These are phyloP conservation scores for Marisa cornuarietis DNA, from an alignment of 1,140 invertebrate genomes.

Conservation along the genomic window DNA sequence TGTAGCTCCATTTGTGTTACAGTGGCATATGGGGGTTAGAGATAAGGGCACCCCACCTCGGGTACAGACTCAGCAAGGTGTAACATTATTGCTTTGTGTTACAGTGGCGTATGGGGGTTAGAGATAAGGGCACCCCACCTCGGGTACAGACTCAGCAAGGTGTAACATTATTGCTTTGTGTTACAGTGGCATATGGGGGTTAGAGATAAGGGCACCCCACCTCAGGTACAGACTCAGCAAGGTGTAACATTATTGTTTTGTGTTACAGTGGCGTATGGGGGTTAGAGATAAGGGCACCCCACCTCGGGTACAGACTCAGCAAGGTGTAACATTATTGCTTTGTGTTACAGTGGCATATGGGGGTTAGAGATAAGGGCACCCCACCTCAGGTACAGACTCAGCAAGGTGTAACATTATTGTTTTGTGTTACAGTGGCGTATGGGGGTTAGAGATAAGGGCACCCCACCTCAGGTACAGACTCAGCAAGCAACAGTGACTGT, in stretches of 20 bases:
- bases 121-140: slow-evolving; percentile 34
- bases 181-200: slow-evolving; percentile 34
- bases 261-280: slow-evolving; percentile 30
- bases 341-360: slow-evolving; percentile 31
- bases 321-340: too few species aligned
- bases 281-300: slow-evolving; percentile 38
- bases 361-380: slow-evolving; percentile 33
- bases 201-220: slow-evolving; percentile 35
- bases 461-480: slow-evolving; percentile 11
- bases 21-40: slow-evolving; percentile 33
- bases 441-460: slow-evolving; percentile 34
- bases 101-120: slow-evolving; percentile 31
- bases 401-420: too few species aligned
- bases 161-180: too few species aligned
- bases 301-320: background rate
- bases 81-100: background rate
- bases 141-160: background rate
- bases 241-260: too few species aligned
- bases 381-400: slow-evolving; percentile 12
- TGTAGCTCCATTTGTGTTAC: background rate
- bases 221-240: background rate
- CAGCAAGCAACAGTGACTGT: slow-evolving; percentile 29
- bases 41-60: slow-evolving; percentile 33
- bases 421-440: slow-evolving; percentile 31
- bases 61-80: slow-evolving; percentile 1